Conservation (phyloP, 2,797 vertebrate genomes). For the Hemitrygon akajei region DNA sequence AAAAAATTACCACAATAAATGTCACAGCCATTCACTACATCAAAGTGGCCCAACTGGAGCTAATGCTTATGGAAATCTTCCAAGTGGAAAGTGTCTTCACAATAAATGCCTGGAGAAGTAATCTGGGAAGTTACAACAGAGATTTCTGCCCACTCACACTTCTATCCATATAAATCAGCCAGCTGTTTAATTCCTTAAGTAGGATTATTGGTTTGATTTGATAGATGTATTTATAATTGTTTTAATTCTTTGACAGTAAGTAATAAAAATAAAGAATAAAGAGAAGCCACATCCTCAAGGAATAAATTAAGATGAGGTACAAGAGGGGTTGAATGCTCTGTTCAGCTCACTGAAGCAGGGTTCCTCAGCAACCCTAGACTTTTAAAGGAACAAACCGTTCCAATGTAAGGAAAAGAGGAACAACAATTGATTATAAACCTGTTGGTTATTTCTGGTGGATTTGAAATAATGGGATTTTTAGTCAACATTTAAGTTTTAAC, state of each 20-base stretch:
- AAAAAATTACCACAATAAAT: neutral
- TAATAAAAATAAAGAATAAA: constrained; percentile 1
- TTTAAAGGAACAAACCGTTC: no score
- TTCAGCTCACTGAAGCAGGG: neutral
- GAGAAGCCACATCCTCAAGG: neutral
- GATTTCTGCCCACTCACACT: neutral
- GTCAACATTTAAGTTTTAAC: neutral
- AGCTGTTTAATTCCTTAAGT: constrained; percentile 14
- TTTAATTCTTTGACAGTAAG: constrained; percentile 16
- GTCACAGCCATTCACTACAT: neutral
- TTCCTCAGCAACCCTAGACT: neutral
- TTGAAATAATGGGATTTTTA: neutral
- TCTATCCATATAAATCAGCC: neutral
- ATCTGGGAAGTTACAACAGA: constrained; percentile 31
- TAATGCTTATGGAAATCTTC: neutral
- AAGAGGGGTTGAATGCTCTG: neutral
- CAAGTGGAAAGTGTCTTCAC: neutral
- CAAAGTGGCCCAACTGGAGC: neutral
- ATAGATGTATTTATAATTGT: constrained; percentile 28
- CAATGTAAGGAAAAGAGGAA: neutral
- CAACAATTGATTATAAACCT: neutral
- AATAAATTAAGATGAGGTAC: neutral
- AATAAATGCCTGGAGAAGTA: constrained; percentile 19
- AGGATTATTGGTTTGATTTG: neutral
- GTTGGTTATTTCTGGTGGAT: neutral